These are phyloP conservation scores for Drosophila nr. perissopoda DNA, from an alignment of 2,888 invertebrate species.

Conservation along the genomic window DNA sequence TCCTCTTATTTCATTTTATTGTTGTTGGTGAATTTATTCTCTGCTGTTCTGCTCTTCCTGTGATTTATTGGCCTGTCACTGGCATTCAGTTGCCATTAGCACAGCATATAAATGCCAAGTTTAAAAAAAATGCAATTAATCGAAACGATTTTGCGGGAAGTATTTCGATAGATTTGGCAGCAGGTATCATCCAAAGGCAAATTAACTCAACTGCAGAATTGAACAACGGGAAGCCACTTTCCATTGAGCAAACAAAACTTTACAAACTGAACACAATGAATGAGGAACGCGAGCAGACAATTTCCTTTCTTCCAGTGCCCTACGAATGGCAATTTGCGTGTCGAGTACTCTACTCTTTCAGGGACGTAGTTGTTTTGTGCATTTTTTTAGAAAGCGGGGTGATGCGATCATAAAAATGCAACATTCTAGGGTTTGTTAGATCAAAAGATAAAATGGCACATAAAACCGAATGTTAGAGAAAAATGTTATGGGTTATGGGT, in stretches of 20 bases:
- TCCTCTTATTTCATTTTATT: slow-evolving; percentile 22
- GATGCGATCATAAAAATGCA: slow-evolving; percentile 30
- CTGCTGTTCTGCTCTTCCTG: slow-evolving; percentile 7
- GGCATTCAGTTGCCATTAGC: slow-evolving; percentile 37
- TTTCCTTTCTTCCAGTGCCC: slow-evolving; percentile 39
- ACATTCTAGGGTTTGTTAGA: slow-evolving; percentile 5
- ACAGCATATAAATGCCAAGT: slow-evolving; percentile 22
- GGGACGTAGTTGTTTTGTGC: slow-evolving; percentile 9
- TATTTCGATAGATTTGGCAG: slow-evolving; percentile 1
- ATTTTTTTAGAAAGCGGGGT: slow-evolving; percentile 17
- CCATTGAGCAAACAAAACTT: slow-evolving; percentile 33
- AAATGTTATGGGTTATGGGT: not conserved
- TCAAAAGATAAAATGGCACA: slow-evolving; percentile 7
- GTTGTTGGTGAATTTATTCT: slow-evolving; percentile 21
- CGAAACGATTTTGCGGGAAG: not conserved
- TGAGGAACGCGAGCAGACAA: slow-evolving; percentile 37
- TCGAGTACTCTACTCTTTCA: slow-evolving; percentile 38
- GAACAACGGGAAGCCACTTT: slow-evolving; percentile 14
- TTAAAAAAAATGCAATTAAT: slow-evolving; percentile 14
- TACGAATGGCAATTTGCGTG: slow-evolving; percentile 38
- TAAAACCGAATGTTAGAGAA: slow-evolving; percentile 1
- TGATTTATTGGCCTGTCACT: slow-evolving; percentile 54
- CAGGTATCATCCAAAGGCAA: slow-evolving; percentile 33
- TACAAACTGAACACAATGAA: slow-evolving; percentile 44
- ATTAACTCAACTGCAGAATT: slow-evolving; percentile 14